Conservation (phyloP, 2,888 invertebrate species). For the Cremastinae sp. region DNA sequence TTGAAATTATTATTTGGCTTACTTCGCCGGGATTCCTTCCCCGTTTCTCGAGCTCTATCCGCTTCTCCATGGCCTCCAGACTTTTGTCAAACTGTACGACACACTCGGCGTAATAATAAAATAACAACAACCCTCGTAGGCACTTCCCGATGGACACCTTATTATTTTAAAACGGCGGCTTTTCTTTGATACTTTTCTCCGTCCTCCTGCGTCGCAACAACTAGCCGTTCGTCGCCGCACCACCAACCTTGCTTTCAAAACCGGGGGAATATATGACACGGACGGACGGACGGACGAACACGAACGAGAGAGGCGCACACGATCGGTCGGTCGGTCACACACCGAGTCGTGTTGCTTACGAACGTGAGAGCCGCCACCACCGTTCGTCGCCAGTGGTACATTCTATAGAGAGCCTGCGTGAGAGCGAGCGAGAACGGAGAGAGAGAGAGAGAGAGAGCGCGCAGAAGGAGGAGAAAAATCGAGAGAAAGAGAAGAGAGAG, state of each 20-base stretch:
- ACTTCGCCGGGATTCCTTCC: conserved; percentile 95
- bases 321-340: conserved; percentile 74
- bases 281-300: conserved; percentile 59
- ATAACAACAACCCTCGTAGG: conserved; percentile 32
- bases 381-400: conserved; percentile 36
- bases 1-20: conserved; percentile 78
- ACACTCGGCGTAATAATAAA: conserved; percentile 52
- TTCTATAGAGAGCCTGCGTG: background rate
- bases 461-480: too few species aligned
- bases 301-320: conserved; percentile 57
- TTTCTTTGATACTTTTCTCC: conserved; percentile 20
- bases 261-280: conserved; percentile 78
- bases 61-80: conserved; percentile 90
- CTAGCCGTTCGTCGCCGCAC: conserved; percentile 64
- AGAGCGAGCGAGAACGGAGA: conserved; percentile 19
- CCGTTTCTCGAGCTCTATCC: conserved; percentile 96
- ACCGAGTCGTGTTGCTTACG: conserved; percentile 46
- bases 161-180: conserved; percentile 45
- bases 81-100: conserved; percentile 46
- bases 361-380: conserved; percentile 55
- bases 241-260: conserved; percentile 77
- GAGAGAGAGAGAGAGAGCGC: conserved; percentile 51
- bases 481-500: background rate
- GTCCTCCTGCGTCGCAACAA: conserved; percentile 78
- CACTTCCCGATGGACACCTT: conserved; percentile 59